Percentiles rank a stretch among this genome's conserved stretches.
These are phyloP conservation scores for Epinotia ramella DNA, from an alignment of 2,888 invertebrate genomes.

Conservation along the genomic window DNA sequence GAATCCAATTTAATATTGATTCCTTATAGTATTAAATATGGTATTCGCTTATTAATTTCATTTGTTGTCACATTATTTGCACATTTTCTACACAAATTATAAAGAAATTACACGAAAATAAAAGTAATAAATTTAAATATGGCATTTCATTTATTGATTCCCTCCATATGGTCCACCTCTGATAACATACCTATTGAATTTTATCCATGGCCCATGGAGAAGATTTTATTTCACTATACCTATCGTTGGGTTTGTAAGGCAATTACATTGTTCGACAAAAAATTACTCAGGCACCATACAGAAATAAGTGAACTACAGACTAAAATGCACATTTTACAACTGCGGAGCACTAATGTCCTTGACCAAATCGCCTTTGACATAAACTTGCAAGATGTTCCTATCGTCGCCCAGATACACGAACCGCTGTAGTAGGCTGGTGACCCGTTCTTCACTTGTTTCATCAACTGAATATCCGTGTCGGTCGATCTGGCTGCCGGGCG, in stretches of 20 bases:
- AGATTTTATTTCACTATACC: no score
- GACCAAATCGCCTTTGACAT: conserved; percentile 87
- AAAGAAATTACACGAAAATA: conserved; percentile 78
- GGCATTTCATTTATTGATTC: conserved; percentile 42
- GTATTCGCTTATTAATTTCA: conserved; percentile 73
- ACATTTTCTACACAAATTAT: conserved; percentile 81
- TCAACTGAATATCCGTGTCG: conserved; percentile 67
- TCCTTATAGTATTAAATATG: conserved; percentile 66
- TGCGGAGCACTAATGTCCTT: conserved; percentile 52
- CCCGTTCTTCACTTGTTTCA: conserved; percentile 67
- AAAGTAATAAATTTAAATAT: conserved; percentile 63
- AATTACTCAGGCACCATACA: neutral
- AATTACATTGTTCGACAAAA: no score
- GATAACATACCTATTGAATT: no score
- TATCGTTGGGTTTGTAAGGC: no score
- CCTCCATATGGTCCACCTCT: neutral
- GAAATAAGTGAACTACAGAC: neutral
- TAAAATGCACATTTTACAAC: neutral
- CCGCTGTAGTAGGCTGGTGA: conserved; percentile 88
- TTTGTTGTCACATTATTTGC: conserved; percentile 80
- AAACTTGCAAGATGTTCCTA: conserved; percentile 91
- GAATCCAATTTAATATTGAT: conserved; percentile 54
- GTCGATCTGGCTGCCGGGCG: conserved; percentile 78
- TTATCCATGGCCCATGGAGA: no score
- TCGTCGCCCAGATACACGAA: conserved; percentile 93